Percentiles rank a stretch among this genome's conserved stretches.
Evolutionary conservation across 2,797 vertebrate genomes (phyloP).

Genomic region (Galago senegalensis): DNA sequence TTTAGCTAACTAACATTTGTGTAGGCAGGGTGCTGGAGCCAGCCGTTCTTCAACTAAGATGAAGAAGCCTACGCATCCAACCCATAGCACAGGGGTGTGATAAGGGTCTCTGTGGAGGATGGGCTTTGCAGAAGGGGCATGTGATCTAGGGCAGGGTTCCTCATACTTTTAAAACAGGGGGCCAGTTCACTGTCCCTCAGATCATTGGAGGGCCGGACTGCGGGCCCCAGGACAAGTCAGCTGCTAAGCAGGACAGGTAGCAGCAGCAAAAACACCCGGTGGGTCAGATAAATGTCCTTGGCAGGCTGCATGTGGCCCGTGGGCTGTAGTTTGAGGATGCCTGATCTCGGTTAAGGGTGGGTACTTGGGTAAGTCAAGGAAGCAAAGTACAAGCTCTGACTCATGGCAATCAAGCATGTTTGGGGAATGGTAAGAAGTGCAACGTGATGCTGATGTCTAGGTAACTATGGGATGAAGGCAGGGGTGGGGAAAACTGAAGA

Average conservation of each 20-base stretch:
- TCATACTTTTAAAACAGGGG: no score
- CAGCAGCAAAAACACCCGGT: no score
- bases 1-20: neutral
- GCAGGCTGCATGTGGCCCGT: no score
- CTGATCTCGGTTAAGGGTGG: neutral
- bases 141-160: neutral
- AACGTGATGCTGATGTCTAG: neutral
- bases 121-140: neutral
- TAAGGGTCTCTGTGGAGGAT: neutral
- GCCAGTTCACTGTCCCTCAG: no score
- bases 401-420: neutral
- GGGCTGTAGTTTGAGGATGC: no score
- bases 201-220: no score
- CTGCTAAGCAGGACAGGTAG: no score
- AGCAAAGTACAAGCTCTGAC: neutral
- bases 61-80: neutral
- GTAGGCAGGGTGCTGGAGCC: neutral
- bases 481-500: neutral
- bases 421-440: neutral
- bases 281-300: no score
- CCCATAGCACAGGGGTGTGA: neutral
- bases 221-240: no score
- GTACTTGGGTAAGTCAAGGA: neutral
- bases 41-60: neutral
- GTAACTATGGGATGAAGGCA: neutral